A percentile compares a stretch with the other conserved stretches of the same genome.
Evolutionary conservation across 2,888 invertebrate genomes (phyloP).

Genomic region (Schizotus pectinicornis): DNA sequence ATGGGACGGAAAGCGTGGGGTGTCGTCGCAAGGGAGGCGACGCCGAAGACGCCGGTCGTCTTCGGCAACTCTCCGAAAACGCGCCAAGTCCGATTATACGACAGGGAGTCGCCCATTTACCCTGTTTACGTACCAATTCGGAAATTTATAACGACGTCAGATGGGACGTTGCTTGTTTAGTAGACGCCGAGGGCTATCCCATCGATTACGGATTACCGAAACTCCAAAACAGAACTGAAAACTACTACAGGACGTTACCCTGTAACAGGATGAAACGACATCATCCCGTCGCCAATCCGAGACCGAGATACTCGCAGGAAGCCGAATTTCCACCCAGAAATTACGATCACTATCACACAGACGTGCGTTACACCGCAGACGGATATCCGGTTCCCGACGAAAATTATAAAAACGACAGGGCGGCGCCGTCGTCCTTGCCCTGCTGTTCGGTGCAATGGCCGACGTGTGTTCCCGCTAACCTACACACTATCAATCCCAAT

Average conservation of each 20-base stretch:
- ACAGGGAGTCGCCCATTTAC: slow-evolving; percentile 1
- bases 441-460: slow-evolving; percentile 59
- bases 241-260: slow-evolving; percentile 74
- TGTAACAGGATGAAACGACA: slow-evolving; percentile 68
- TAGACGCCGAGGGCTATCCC: slow-evolving; percentile 77
- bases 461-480: slow-evolving; percentile 59
- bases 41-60: too few relatives aligned
- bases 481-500: slow-evolving; percentile 46
- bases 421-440: slow-evolving; percentile 51
- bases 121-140: slow-evolving; percentile 37
- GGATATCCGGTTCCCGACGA: slow-evolving; percentile 65
- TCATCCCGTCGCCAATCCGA: slow-evolving; percentile 62
- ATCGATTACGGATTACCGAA: slow-evolving; percentile 79
- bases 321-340: slow-evolving; percentile 68
- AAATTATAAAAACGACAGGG: too few relatives aligned
- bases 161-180: slow-evolving; percentile 56
- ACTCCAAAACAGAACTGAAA: slow-evolving; percentile 52
- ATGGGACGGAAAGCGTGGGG: slow-evolving; percentile 70
- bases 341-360: slow-evolving; percentile 62
- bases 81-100: slow-evolving; percentile 25
- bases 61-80: background rate
- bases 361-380: slow-evolving; percentile 66
- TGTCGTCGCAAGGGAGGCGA: slow-evolving; percentile 52
- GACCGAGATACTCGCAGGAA: slow-evolving; percentile 66
- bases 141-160: slow-evolving; percentile 19